A percentile compares a stretch with the other conserved stretches of the same genome.
Evolutionary conservation across 2,888 invertebrate genomes (phyloP).

Genomic region (Drosophila mimetica): DNA sequence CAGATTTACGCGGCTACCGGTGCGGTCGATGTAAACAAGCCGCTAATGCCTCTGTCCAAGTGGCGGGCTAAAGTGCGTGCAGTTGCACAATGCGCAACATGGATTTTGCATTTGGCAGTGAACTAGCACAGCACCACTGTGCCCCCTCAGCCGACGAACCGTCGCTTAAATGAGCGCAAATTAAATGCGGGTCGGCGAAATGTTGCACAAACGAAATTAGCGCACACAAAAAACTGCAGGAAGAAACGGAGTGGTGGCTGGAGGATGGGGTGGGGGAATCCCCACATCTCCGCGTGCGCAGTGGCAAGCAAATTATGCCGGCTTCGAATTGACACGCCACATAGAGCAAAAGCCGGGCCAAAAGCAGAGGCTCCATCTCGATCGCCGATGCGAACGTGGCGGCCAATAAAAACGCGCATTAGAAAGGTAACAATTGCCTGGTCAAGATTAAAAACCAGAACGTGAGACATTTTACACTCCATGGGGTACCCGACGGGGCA

Average conservation of each 20-base stretch:
- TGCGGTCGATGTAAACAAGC: slow-evolving; percentile 58
- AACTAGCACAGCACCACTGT: slow-evolving; percentile 8
- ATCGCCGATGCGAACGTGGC: slow-evolving; percentile 33
- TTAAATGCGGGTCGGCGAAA: slow-evolving; percentile 80
- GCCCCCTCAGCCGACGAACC: slow-evolving; percentile 35
- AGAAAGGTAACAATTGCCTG: slow-evolving; percentile 81
- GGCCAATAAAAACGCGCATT: slow-evolving; percentile 75
- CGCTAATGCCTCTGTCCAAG: slow-evolving; percentile 51
- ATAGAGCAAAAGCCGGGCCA: slow-evolving; percentile 28
- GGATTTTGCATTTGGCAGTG: slow-evolving; percentile 77
- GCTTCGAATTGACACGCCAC: slow-evolving; percentile 73
- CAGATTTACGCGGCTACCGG: slow-evolving; percentile 24
- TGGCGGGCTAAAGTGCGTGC: slow-evolving; percentile 64
- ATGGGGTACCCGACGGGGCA: slow-evolving; percentile 52
- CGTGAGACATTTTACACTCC: slow-evolving; percentile 47
- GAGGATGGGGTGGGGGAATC: slow-evolving; percentile 13
- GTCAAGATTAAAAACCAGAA: slow-evolving; percentile 76
- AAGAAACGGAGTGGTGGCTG: neutral
- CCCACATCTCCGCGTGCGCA: slow-evolving; percentile 50
- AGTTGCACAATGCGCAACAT: slow-evolving; percentile 69
- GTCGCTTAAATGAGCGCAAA: slow-evolving; percentile 80
- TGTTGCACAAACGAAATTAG: slow-evolving; percentile 78
- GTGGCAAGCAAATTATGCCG: slow-evolving; percentile 81
- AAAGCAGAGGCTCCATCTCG: slow-evolving; percentile 37
- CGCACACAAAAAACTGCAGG: slow-evolving; percentile 60